Conservation (phyloP, 2,113 vertebrate species). For the Nyctereutes procyonoides region DNA sequence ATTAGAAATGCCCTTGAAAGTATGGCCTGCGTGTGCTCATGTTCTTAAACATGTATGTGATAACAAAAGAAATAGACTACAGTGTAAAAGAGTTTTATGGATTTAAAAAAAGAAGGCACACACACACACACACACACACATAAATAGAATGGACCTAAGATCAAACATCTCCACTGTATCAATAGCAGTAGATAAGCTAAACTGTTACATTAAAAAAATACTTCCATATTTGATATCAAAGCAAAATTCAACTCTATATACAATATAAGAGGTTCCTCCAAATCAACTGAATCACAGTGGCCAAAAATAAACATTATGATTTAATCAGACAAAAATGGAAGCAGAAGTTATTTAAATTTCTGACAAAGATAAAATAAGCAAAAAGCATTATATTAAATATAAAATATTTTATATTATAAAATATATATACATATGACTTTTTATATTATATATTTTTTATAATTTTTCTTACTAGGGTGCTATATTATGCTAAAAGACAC, state of each 20-base stretch:
- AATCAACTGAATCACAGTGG: neutral
- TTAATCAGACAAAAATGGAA: neutral
- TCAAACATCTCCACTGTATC: neutral
- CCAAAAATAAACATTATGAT: neutral
- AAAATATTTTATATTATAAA: neutral
- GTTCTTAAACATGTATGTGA: neutral
- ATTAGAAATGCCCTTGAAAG: neutral
- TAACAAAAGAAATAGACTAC: neutral
- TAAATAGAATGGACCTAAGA: neutral
- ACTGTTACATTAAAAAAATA: neutral
- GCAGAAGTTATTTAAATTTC: neutral
- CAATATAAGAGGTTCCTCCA: neutral
- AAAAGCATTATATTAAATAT: neutral
- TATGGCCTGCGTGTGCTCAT: fast-evolving
- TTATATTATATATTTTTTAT: neutral
- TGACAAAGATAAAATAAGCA: neutral
- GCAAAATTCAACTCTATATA: neutral
- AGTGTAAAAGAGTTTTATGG: neutral
- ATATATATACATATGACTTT: neutral
- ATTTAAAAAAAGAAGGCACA: neutral
- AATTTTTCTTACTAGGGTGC: neutral
- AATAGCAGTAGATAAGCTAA: neutral
- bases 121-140: neutral
- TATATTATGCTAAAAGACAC: neutral
- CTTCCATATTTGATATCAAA: conserved; percentile 1